Evolutionary conservation across 2,888 invertebrate species (phyloP), one percentile per base, ranked within the genome.

Genomic region (Hirtodrosophila duncani): DNA sequence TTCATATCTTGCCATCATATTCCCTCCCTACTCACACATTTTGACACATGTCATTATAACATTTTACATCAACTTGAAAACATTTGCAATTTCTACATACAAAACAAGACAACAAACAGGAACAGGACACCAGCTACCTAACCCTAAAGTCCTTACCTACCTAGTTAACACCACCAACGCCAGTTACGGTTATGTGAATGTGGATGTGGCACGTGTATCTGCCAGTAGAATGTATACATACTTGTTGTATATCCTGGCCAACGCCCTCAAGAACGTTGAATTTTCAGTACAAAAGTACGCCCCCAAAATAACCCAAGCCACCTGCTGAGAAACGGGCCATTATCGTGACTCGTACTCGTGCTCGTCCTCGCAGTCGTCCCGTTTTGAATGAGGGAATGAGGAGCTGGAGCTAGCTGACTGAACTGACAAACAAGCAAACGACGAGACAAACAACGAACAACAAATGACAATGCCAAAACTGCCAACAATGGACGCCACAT

Each of bases 31-130:
- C 56, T 64, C 64, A 58, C 46, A 38, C 33, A 55, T 37, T 48
- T 26, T 58, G 80, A 71, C 80, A 71, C 71, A 71, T 79, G 80
- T 79, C 71, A 75, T 71, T 71, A 71, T 75, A 58, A 52, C 55
- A 65, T 80, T 72, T 67, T 65, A 72, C 81, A 80, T 72, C 80
- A 80, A 72, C 66, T 80, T 72, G 65, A 72, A 72, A 72, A 80
- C 81, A 72, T 72, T 72, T 72, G 72, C 80, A 77, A 80, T 72
- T 77, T 72, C 61, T 63, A 52, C 34, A 30, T 23, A 21, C 34
- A 79, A 69, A 70, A 72, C 23, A 43, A 38, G 34, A 23, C 48
- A 55, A 34, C 46, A 46, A 33, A 13, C 46, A 27, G 62, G 36
- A 43, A 55, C 20, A 23, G 24, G 36, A 30, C 31, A 21, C 49